Base-by-base conservation (phyloP, 2,888 invertebrate genomes). In the Drosophila pseudotalamancana region DNA sequence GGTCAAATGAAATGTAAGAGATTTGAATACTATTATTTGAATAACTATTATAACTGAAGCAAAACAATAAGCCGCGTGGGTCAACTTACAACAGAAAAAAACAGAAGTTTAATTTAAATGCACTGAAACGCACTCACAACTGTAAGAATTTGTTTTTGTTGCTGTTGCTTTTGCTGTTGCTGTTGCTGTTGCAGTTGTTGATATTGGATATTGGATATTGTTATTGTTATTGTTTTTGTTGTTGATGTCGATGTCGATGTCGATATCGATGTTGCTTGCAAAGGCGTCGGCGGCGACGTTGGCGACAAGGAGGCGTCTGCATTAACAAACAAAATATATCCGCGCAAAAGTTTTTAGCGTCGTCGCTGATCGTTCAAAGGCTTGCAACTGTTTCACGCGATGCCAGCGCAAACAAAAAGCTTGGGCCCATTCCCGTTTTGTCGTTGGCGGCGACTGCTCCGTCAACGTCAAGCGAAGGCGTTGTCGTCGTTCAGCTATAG, bases 281-380 rank as follows among this genome's bases (percentile, higher is more conserved):
- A 27, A 31, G 56, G 56, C 60, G 49, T 60, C 56, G 56, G 59
- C 74, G 63, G 70, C 59, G 76, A 71, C 64, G 75, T 70, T 60
- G 49, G 49, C 66, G 60, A 61, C 48, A 67, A 72, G 60, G 49
- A 63, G 72, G 84, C 80, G 81, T 76, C 66, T 73, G 76, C 60
- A 77, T 83, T 75, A 61, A 55, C 72, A 63, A 78, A 78, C 57
- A 74, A 75, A 82, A 75, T 81, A 64, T 80, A 89, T 89, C 90
- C 89, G 90, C 90, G 89, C 89, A 79, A 88, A 89, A 83, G 83
- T 84, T 72, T 74, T 80, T 87, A 80, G 81, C 89, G 90, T 89
- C 89, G 90, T 89, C 85, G 89, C 88, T 89, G 90, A 87, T 88
- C 89, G 90, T 90, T 89, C 87, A 88, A 88, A 89, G 89, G 85